A percentile compares a stretch with the other conserved stretches of the same genome.
phyloP scores from a whole-genome alignment of 2,888 invertebrate species.

The Acanthosoma haemorrhoidale region DNA sequence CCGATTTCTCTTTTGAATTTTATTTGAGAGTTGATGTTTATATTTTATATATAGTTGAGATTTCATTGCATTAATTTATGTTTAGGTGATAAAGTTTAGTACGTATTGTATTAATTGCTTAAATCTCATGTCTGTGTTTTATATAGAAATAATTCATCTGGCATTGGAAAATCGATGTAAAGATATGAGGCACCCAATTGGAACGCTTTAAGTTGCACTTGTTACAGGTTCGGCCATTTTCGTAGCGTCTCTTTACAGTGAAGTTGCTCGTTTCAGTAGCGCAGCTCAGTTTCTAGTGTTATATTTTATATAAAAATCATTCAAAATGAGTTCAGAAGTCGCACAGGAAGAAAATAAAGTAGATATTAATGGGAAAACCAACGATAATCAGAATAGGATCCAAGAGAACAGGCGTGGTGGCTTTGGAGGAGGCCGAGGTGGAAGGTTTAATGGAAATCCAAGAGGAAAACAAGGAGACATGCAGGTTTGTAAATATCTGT shows the following conservation, averaged over 20 bases:
- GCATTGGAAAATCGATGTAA: background rate
- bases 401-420: conserved; percentile 30
- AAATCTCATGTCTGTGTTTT: no score
- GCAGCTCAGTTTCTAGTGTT: background rate
- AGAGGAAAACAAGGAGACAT: conserved; percentile 37
- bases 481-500: conserved; percentile 42
- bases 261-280: background rate
- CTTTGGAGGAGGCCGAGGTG: conserved; percentile 33
- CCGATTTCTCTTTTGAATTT: no score
- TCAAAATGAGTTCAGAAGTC: conserved; percentile 22
- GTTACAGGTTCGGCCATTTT: conserved; percentile 5
- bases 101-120: no score
- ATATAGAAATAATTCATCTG: no score
- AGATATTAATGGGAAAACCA: conserved; percentile 8
- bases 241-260: background rate
- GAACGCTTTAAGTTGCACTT: background rate
- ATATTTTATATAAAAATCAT: background rate
- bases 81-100: no score
- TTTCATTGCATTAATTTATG: no score
- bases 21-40: no score
- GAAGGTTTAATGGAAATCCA: conserved; percentile 35
- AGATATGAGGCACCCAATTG: conserved; percentile 11
- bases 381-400: conserved; percentile 19
- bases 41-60: no score
- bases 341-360: conserved; percentile 10